Base-by-base conservation (phyloP, 2,888 invertebrate species). In the Galeopsomyia nigrocyanea region DNA sequence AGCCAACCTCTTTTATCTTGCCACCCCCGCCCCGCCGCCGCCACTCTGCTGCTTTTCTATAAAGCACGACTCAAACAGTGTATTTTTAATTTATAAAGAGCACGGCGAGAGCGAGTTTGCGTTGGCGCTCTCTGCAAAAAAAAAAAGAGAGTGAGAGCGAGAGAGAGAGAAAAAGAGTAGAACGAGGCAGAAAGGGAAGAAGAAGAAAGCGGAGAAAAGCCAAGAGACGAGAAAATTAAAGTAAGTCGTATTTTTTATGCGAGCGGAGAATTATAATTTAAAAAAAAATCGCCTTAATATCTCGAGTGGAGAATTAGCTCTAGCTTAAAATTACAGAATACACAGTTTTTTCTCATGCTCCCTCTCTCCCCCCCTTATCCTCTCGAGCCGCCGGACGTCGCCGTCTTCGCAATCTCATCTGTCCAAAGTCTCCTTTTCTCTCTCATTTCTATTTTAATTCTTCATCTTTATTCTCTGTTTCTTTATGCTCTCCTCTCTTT, bases 1-100 rank as follows among this genome's bases (percentile, higher is more conserved):
- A 17, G 68, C 66, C 64, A 61, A 58, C 13, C n/a, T n/a, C 62
- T n/a, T 49, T 26, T 46, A 46, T 49, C 53, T 39, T 31, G 62
- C 64, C 39, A 39, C 39, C 39, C 39, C 39, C 1, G 1, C 39
- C 13, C 39, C 39, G 39, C 62, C 64, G 62, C 64, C 69, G 61
- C 16, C 64, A 13, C 39, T 51, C 64, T 21, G 21, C 49, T 57
- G 49, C 51, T 70, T 68, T 71, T 71, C 71, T 74, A 65, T 56
- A 71, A 65, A 50, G 61, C 60, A 66, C 57, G 71, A 71, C 49
- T 64, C 68, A 63, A 71, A 68, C 60, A 58, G 63, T 63, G 70
- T 70, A 74, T 74, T 74, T 74, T 73, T 74, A 70, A 74, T 74
- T 70, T 70, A 70, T 70, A 67, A 74, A 70, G 69, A 70, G 62